Base-by-base conservation (phyloP, 2,113 vertebrate species). In the Scomber colias region DNA sequence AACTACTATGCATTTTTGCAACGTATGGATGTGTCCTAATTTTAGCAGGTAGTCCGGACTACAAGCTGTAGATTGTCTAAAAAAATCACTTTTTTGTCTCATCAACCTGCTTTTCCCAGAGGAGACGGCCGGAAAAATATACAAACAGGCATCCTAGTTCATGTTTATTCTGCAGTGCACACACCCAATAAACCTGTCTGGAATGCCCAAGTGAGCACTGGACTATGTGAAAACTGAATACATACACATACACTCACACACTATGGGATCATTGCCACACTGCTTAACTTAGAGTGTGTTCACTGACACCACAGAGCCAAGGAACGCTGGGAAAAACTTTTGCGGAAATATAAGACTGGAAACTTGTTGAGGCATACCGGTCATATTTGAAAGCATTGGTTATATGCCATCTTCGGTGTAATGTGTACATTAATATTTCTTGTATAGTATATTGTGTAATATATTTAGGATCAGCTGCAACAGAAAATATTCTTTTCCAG, bases 111-210 rank as follows among this genome's bases (percentile, higher is more conserved):
- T 55, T 75, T 55, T 71, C 72, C 17, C 8, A 40, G 49, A 31
- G 59, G 55, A 77, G 49, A 77, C 62, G 5, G 40, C 24, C 60
- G 62, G 67, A 50, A 72, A 90, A 70, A 73, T 62, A 65, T 27
- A 72, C 72, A 83, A 84, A 77, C 67, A 79, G 49, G 57, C 59
- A 59, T 75, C 40, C 44, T 54, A 79, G 68, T 72, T 72, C 15
- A 83, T 88, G 77, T 90, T 88, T 86, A 90, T 68, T 83, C 64
- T 86, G 51, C 79, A 78, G 55, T 12, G 50, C 63, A 85, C 85
- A 79, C 87, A 90, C 82, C 73, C 67, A 88, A 82, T 89, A 90
- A 92, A 91, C 86, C 77, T 84, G 86, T 83, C 77, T 87, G 70
- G 64, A 80, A 75, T 11, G 17, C 50, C 81, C n/a, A 70, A 73